Evolutionary conservation across 2,113 vertebrate genomes (phyloP), one percentile per base, ranked within the genome.

Genomic region (Cyphomyrus discorhynchus): DNA sequence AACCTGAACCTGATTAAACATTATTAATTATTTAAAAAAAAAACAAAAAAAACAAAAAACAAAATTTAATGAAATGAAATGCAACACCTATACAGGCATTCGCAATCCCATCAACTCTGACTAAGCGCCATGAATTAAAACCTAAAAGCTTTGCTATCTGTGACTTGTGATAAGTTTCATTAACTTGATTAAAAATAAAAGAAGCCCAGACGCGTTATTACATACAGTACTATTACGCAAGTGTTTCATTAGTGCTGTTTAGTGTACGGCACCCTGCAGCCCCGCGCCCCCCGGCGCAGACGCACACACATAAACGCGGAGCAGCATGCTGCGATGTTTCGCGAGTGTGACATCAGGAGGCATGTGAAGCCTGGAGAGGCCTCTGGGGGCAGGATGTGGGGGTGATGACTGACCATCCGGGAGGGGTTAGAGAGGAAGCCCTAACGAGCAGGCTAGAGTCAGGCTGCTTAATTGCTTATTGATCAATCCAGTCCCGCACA

Each of bases 191-290:
- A 27, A 70, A 47, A 74, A 74, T 13, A 47, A 84, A 90, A 88
- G 89, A 90, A 90, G 62, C 62, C 31, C 10, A 70, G 3, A 70
- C 10, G 3, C 13, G 15, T n/a, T 6, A 39, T 31, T 35, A 83
- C 85, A 6, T 15, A 53, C 24, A 35, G 47, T 7, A 53, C 85
- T 52, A 42, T 35, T 53, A 87, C 85, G 50, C 85, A 87, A 53
- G 94, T 95, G 95, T 96, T 96, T 95, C 95, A 95, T 96, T 96
- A 96, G 93, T 82, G 11, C 87, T 90, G 91, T 93, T 93, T 93
- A 92, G 93, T 90, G 90, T 88, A 90, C 53, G 58, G 58, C 58
- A 10, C 8, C 58, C 90, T 91, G 91, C 92, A 93, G 91, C 93
- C 93, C 92, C 17, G 2, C 0, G 6, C 3, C 6, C 91, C 88